Conservation (phyloP, 2,888 invertebrate genomes). For the Stenoptilia bipunctidactyla region DNA sequence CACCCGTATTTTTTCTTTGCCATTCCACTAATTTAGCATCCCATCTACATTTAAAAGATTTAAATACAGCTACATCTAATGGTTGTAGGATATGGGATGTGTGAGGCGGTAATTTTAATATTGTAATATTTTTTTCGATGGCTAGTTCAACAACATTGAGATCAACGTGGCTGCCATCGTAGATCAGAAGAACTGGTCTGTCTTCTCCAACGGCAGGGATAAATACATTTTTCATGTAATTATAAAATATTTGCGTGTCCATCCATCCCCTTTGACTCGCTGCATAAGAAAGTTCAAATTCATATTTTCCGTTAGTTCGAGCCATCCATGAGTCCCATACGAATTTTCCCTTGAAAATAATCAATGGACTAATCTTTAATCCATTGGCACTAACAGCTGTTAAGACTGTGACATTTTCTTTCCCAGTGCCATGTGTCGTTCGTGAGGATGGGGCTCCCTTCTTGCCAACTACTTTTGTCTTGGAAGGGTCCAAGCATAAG, state of each 20-base stretch:
- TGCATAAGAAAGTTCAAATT: slow-evolving; percentile 4
- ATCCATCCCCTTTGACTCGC: slow-evolving; percentile 10
- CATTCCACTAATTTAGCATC: too few species aligned
- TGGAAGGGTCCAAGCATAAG: background rate
- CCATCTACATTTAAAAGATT: too few species aligned
- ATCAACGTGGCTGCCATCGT: too few species aligned
- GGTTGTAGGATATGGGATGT: too few species aligned
- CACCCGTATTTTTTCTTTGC: too few species aligned
- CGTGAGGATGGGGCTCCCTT: background rate
- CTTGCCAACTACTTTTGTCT: background rate
- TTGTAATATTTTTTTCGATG: too few species aligned
- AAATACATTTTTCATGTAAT: slow-evolving; percentile 4
- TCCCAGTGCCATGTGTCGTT: background rate
- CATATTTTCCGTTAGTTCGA: background rate
- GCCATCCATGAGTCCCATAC: background rate
- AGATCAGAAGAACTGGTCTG: too few species aligned
- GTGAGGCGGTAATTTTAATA: too few species aligned
- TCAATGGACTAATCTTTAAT: background rate
- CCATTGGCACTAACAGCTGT: background rate
- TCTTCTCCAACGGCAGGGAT: too few species aligned
- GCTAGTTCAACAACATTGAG: too few species aligned
- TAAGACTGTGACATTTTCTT: slow-evolving; percentile 2
- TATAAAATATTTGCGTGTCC: slow-evolving; percentile 5
- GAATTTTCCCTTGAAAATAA: background rate
- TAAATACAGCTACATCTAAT: too few species aligned